These are phyloP conservation scores for Ceramica pisi DNA, from an alignment of 2,888 invertebrate species.

Conservation along the genomic window DNA sequence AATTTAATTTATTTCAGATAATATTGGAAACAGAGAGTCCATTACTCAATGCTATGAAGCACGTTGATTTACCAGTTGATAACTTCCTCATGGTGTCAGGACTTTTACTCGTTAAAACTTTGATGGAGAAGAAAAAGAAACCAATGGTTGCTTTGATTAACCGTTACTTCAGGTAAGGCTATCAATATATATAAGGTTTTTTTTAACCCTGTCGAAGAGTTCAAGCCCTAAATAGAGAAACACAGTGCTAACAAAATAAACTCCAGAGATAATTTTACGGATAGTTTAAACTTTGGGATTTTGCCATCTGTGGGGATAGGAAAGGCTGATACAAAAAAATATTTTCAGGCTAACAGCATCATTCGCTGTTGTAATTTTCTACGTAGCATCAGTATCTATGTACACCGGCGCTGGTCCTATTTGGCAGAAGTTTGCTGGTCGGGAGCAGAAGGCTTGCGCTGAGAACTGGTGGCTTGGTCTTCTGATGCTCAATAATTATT, in stretches of 20 bases:
- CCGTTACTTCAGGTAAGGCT: conserved; percentile 50
- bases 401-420: conserved; percentile 46
- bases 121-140: conserved; percentile 48
- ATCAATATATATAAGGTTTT: no score
- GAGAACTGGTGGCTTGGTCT: conserved; percentile 43
- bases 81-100: conserved; percentile 47
- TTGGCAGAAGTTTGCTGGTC: conserved; percentile 33
- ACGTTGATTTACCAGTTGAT: conserved; percentile 40
- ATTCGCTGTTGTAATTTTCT: conserved; percentile 46
- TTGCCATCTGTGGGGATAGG: no score
- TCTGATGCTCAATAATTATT: conserved; percentile 53
- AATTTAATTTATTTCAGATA: not conserved
- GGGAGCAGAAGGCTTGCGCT: conserved; percentile 37
- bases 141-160: conserved; percentile 29
- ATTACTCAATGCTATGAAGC: conserved; percentile 1
- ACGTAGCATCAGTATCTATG: conserved; percentile 33
- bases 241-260: no score
- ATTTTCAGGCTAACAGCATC: conserved; percentile 27
- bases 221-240: no score
- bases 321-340: no score
- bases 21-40: not conserved
- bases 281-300: no score
- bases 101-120: conserved; percentile 25
- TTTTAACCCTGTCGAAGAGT: no score
- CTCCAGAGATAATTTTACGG: no score